Conservation (phyloP, 2,113 vertebrate species). For the Rhadina sibilatrix region DNA sequence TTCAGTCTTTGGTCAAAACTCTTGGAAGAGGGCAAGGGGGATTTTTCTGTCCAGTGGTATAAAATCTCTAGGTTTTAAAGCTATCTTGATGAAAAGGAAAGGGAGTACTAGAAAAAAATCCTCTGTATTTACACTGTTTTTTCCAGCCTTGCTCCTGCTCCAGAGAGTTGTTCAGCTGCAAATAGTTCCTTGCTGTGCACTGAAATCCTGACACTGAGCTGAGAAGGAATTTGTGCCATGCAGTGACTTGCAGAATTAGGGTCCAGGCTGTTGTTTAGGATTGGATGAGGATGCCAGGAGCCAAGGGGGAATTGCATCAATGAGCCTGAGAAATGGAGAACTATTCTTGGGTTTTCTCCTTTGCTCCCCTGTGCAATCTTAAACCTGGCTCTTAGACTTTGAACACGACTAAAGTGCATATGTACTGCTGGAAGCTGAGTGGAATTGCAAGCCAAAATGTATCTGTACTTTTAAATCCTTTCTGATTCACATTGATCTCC, state of each 20-base stretch:
- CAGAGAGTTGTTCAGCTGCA: neutral
- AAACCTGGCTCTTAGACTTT: neutral
- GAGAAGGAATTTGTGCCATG: neutral
- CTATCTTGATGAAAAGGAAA: neutral
- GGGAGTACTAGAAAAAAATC: neutral
- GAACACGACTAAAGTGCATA: rapidly evolving
- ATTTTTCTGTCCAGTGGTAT: neutral
- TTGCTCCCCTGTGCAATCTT: neutral
- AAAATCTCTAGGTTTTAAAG: neutral
- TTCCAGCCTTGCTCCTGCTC: neutral
- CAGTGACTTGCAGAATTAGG: neutral
- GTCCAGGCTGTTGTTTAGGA: neutral
- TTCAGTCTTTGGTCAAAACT: neutral
- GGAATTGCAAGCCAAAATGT: neutral
- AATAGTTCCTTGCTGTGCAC: neutral
- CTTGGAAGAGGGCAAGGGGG: neutral
- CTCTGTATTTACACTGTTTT: neutral
- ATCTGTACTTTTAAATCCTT: neutral
- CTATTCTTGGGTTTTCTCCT: neutral
- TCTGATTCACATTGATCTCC: neutral
- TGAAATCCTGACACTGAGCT: neutral
- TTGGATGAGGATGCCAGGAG: neutral
- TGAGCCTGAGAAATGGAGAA: neutral
- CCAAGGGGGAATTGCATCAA: neutral
- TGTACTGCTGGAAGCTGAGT: neutral